Evolutionary conservation across 2,888 invertebrate species (phyloP), one percentile per base, ranked within the genome.

Genomic region (Melieria picta): DNA sequence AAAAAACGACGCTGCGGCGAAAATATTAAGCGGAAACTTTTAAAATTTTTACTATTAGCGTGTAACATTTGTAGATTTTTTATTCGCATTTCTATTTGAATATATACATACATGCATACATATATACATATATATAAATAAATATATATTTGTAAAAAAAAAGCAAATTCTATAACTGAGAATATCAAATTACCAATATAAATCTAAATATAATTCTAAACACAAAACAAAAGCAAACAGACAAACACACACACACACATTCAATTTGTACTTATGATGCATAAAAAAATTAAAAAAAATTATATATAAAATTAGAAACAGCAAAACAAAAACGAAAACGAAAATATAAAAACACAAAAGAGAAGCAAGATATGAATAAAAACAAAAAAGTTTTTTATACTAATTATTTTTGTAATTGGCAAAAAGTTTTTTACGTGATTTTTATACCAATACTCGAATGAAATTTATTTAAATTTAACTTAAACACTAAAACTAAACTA

Each of bases 21-120:
- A 60, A 66, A 46, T 30, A 30, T 30, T 30, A 30, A 62, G 7
- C 11, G 7, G 62, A 62, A 62, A 30, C 57, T 50, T 50, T 13
- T 61, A 45, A 68, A 56, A 69, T 61, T 47, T 69, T 55, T 62
- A 69, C 62, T 69, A 56, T 47, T 65, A 72, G 65, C 67, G 16
- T 68, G 60, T 72, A 72, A 62, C 4, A 77, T 75, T 76, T 77
- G 79, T 79, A 79, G 80, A 79, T 79, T 80, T 80, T 79, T 79
- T 80, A 79, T 79, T 79, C 77, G 75, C 76, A 77, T 79, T 80
- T 77, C 75, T 63, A 60, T 67, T 67, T 67, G 45, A 47, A 30
- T 11, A 58, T 58, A 42, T 58, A 64, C 64, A 64, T 64, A 64
- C 64, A 64, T 48, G n/a, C n/a, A n/a, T n/a, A 62, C 48, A 63